Evolutionary conservation across 1,140 invertebrate species (phyloP).

Genomic region (Caenorhabditis remanei): DNA sequence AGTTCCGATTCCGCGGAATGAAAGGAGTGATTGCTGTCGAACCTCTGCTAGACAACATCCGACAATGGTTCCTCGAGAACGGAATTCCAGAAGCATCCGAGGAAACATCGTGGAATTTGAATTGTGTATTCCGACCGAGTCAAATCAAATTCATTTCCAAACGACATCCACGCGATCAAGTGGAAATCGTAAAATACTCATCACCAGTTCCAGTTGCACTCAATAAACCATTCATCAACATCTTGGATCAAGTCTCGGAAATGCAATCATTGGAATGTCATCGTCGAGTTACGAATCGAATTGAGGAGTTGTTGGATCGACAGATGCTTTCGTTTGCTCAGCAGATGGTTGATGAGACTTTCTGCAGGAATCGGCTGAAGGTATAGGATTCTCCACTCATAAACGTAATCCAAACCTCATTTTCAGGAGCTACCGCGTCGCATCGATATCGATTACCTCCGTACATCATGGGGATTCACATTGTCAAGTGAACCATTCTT

Average conservation of each 20-base stretch:
- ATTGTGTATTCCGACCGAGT: constrained; percentile 48
- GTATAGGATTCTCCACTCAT: background rate
- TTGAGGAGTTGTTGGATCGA: constrained; percentile 68
- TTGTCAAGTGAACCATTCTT: constrained; percentile 75
- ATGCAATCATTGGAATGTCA: constrained; percentile 59
- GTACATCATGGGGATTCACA: constrained; percentile 67
- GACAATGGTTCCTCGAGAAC: constrained; percentile 30
- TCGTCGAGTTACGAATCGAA: constrained; percentile 65
- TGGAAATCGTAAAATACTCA: constrained; percentile 69
- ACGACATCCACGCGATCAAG: constrained; percentile 31
- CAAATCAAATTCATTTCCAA: constrained; percentile 60
- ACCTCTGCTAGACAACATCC: constrained; percentile 56
- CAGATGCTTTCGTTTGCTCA: constrained; percentile 61
- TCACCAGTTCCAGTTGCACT: constrained; percentile 61
- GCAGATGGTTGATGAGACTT: constrained; percentile 59
- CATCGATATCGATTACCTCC: constrained; percentile 68
- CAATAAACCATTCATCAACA: constrained; percentile 69
- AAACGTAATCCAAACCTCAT: background rate
- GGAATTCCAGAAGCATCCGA: background rate
- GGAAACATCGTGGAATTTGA: background rate
- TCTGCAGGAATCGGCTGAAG: constrained; percentile 63
- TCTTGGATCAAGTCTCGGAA: constrained; percentile 68
- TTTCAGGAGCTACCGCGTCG: constrained; percentile 63
- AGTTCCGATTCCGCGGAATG: constrained; percentile 68
- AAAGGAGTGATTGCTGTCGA: constrained; percentile 67